A percentile compares a stretch with the other conserved stretches of the same genome.
These are phyloP conservation scores for Stichodactyla mertensii DNA, from an alignment of 64 coral and sea anemone genomes.

Conservation along the genomic window DNA sequence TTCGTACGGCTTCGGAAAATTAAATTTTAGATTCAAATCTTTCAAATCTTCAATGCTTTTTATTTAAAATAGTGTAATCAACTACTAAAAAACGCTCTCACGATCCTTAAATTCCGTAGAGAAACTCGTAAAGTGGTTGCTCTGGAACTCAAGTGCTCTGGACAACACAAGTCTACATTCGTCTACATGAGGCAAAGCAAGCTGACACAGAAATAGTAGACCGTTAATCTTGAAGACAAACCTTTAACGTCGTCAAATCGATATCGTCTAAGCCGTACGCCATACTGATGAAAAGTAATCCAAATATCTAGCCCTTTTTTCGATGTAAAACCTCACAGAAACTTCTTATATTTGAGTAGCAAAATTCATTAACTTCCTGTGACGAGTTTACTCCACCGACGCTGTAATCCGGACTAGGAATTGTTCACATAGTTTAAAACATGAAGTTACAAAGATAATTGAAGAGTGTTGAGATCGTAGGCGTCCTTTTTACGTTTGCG, in stretches of 20 bases:
- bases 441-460: background rate
- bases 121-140: background rate
- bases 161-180: background rate
- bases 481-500: background rate
- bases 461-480: slow-evolving; percentile 16
- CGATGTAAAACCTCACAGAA: background rate
- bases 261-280: slow-evolving; percentile 97
- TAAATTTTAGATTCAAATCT: background rate
- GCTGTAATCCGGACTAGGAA: background rate
- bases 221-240: slow-evolving; percentile 7
- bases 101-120: background rate
- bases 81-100: background rate
- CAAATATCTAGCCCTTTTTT: background rate
- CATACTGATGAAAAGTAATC: slow-evolving; percentile 33
- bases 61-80: background rate
- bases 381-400: background rate
- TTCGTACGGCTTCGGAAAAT: background rate
- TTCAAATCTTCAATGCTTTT: no score
- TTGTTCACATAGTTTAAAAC: slow-evolving; percentile 6
- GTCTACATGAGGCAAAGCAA: background rate
- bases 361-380: background rate
- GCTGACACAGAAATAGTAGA: background rate
- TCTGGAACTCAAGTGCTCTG: background rate
- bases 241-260: slow-evolving; percentile 91
- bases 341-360: background rate